These are phyloP conservation scores for Agriopis leucophaearia DNA, from an alignment of 2,888 invertebrate species.

Conservation along the genomic window DNA sequence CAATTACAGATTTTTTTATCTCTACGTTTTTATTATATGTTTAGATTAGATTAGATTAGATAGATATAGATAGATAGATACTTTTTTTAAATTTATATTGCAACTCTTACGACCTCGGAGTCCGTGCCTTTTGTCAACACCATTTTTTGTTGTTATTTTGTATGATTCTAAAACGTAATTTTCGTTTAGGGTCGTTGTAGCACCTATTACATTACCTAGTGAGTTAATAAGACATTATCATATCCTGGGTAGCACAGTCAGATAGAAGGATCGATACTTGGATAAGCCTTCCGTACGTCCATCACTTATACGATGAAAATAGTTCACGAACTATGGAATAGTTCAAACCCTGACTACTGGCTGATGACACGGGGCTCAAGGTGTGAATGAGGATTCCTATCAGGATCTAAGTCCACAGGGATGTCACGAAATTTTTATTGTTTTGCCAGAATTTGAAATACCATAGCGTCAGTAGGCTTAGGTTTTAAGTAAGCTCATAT, in stretches of 20 bases:
- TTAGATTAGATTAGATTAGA: too few relatives aligned
- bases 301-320: constrained; percentile 18
- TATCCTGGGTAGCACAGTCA: neutral
- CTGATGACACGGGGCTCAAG: constrained; percentile 28
- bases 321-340: constrained; percentile 17
- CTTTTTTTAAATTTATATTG: too few relatives aligned
- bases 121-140: too few relatives aligned
- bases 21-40: too few relatives aligned
- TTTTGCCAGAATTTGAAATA: neutral
- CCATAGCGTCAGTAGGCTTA: neutral
- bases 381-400: constrained; percentile 17
- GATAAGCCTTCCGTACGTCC: neutral
- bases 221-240: neutral
- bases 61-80: too few relatives aligned
- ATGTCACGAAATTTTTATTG: neutral
- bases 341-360: constrained; percentile 5
- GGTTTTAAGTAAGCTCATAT: too few relatives aligned
- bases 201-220: too few relatives aligned
- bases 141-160: too few relatives aligned
- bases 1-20: too few relatives aligned
- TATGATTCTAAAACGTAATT: too few relatives aligned
- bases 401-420: constrained; percentile 16
- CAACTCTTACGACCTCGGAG: too few relatives aligned
- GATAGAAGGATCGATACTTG: neutral
- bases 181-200: too few relatives aligned